These are phyloP conservation scores for Gobius niger DNA, from an alignment of 2,113 vertebrate species.

Conservation along the genomic window DNA sequence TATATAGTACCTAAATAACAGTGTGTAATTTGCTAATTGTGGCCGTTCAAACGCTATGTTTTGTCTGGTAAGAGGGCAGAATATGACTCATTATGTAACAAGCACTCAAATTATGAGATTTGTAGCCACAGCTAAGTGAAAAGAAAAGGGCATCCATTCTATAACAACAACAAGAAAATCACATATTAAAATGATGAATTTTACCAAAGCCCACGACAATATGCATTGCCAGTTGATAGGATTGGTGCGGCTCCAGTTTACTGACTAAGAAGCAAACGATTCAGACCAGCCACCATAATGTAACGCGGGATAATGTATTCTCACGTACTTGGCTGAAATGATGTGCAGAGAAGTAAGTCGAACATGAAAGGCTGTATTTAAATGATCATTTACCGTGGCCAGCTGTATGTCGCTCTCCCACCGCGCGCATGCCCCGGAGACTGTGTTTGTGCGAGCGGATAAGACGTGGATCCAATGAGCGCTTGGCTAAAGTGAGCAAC, in stretches of 20 bases:
- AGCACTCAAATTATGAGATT: not conserved
- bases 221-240: too few species aligned
- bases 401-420: constrained; percentile 22
- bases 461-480: constrained; percentile 39
- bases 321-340: not conserved
- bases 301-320: not conserved
- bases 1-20: too few species aligned
- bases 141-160: not conserved
- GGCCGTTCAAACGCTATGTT: constrained; percentile 21
- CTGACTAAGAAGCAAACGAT: not conserved
- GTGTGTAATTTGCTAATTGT: too few species aligned
- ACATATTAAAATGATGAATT: too few species aligned
- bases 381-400: constrained; percentile 33
- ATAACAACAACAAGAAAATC: not conserved
- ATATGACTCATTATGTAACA: constrained; percentile 4
- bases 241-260: not conserved
- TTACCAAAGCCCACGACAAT: too few species aligned
- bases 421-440: constrained; percentile 22
- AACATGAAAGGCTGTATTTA: constrained; percentile 31
- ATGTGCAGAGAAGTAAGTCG: not conserved
- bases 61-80: constrained; percentile 15
- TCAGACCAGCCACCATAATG: not conserved
- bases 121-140: not conserved
- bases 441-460: constrained; percentile 26
- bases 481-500: constrained; percentile 31